These are phyloP conservation scores for Tenthredo notha DNA, from an alignment of 2,888 invertebrate genomes.

Conservation along the genomic window DNA sequence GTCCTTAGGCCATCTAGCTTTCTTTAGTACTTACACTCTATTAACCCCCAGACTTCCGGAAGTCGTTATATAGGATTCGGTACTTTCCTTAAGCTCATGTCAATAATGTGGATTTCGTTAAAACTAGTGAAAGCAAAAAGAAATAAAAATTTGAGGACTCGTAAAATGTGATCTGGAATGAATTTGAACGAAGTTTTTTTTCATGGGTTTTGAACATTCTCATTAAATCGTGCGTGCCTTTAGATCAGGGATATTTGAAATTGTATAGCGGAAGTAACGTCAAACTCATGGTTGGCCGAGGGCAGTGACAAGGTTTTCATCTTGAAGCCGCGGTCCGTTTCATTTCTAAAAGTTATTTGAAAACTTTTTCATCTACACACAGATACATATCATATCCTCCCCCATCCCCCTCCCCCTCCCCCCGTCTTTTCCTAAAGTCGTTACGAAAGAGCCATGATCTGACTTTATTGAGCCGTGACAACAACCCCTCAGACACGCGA, in stretches of 20 bases:
- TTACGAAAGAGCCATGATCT: constrained; percentile 23
- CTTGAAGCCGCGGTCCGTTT: neutral
- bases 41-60: neutral
- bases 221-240: neutral
- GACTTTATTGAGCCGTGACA: constrained; percentile 40
- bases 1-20: neutral
- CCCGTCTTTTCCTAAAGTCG: constrained; percentile 28
- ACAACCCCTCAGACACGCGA: constrained; percentile 31
- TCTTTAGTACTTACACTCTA: neutral
- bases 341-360: neutral
- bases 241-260: neutral
- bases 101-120: neutral
- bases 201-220: neutral
- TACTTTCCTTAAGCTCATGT: neutral
- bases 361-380: neutral
- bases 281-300: neutral
- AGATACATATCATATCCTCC: too few species aligned
- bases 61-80: neutral
- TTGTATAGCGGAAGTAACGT: neutral
- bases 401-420: too few species aligned
- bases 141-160: neutral
- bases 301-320: constrained; percentile 20
- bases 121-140: neutral
- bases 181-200: neutral
- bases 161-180: neutral